A percentile compares a stretch with the other conserved stretches of the same genome.
Conservation (phyloP, 2,113 vertebrate genomes). For the Thalassoma bifasciatum region DNA sequence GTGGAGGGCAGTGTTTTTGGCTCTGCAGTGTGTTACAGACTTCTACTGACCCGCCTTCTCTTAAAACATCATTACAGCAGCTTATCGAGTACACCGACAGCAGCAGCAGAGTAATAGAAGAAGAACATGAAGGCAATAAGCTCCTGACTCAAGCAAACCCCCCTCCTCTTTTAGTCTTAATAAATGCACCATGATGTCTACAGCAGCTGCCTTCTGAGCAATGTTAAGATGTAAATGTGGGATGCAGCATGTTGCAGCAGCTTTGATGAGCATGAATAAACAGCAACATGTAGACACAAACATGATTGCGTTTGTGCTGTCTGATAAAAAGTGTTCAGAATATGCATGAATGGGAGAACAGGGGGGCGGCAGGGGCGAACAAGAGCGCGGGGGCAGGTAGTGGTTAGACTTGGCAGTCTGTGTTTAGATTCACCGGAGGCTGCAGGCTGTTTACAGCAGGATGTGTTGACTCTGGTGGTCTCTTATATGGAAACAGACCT, state of each 20-base stretch:
- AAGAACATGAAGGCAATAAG: conserved; percentile 40
- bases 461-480: conserved; percentile 30
- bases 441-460: conserved; percentile 37
- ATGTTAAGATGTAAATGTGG: conserved; percentile 40
- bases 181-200: conserved; percentile 31
- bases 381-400: conserved; percentile 11
- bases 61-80: conserved; percentile 38
- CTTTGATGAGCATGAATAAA: conserved; percentile 25
- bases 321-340: conserved; percentile 47
- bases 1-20: conserved; percentile 52
- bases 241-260: background rate
- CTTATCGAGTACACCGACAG: conserved; percentile 18
- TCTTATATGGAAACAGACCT: conserved; percentile 17
- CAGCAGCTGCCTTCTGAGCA: conserved; percentile 10
- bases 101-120: conserved; percentile 29
- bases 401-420: conserved; percentile 43
- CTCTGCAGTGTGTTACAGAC: conserved; percentile 53
- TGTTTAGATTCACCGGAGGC: conserved; percentile 48
- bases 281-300: conserved; percentile 19
- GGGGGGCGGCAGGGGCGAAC: background rate
- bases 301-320: conserved; percentile 22
- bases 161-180: conserved; percentile 23
- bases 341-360: conserved; percentile 33
- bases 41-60: conserved; percentile 30
- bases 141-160: background rate